Base-by-base conservation (phyloP, 1,140 invertebrate species). In the Pemphigus obesinymphae region DNA sequence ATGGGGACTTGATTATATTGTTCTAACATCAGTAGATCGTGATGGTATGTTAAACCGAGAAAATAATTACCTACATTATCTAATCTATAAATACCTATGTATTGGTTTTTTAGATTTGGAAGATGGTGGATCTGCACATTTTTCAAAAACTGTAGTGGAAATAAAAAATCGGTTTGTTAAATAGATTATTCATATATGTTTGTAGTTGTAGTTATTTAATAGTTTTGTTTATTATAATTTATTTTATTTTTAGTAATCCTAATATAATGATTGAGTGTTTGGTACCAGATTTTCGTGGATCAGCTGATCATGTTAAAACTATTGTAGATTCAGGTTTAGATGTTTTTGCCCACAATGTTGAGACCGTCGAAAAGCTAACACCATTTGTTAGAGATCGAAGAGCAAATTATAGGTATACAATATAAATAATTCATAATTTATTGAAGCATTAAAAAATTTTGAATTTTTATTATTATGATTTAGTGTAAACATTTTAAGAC, bases 1-100 rank as follows among this genome's bases (percentile, higher is more conserved):
- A 61, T 99, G 98, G 98, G 96, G 96, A 15, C 88, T 99, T 13
- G 96, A 98, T 86, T 99, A 99, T 88, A 93, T 99, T 83, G 98
- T 99, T 29, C 87, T 99, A 4, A 99, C 98, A 5, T 99, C 97
- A 20, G 98, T 99, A 0, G 98, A 99, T 87, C 90, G 98, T 87
- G 98, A 99, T 90, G 96, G 93, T 94, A 86, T 34, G 37, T 80
- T 1, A 26, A 50, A 70, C 13, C 13, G 37, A 40, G 10, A n/a
- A 0, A 40, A 53, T 17, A 58, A 15, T 58, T 37, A 6, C 11
- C 31, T 50, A n/a, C 6, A 8, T 45, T 70, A 23, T 15, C 17
- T 78, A 45, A 45, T 11, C 13, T 8, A 80, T 82, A 40, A 75
- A 58, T 78, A 75, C 43, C 0, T 58, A 40, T 63, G 82, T 81